Base-by-base conservation (phyloP, 2,888 invertebrate genomes). In the Drosophila subsilvestris region DNA sequence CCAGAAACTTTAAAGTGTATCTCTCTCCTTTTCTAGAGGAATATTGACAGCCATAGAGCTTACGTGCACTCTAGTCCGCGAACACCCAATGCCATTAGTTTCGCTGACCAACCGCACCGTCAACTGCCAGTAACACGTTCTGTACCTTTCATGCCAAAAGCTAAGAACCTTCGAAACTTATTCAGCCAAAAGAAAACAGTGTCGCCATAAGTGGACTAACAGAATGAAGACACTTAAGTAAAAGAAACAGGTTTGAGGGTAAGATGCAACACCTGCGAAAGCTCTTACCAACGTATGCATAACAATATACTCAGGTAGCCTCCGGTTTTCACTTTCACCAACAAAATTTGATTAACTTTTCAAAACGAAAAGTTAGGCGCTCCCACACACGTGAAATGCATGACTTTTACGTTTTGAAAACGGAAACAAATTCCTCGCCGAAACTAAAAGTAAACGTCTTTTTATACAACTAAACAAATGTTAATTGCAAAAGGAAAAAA, bases 111-210 rank as follows among this genome's bases (percentile, higher is more conserved):
- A 32, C 67, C 63, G 42, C 59, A 68, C 18, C 25, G 71, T 71
- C 86, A 85, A 79, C 75, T 87, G 49, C 53, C 20, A 5, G 10
- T 32, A 32, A 61, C 75, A 71, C 67, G 75, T 75, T 63, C 63
- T 58, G 44, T 44, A 44, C 43, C 60, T 66, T 63, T 70, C 70
- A 63, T 69, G 79, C 43, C 49, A 50, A 69, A 61, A 69, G 69
- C 67, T 37, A 58, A 67, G 58, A 50, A 48, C 61, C 65, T 37
- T 20, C 17, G 22, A 47, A n/a, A 47, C 37, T 37, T n/a, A n/a
- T 7, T 37, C 1, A n/a, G n/a, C n/a, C 37, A n/a, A 14, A 7
- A 37, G n/a, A 37, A n/a, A 14, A 37, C 37, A 37, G n/a, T 14
- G n/a, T 37, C 37, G 37, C 20, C 53, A 42, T 69, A 55, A 55